Evolutionary conservation across 2,797 vertebrate genomes (phyloP).

Genomic region (Pristis pectinata): DNA sequence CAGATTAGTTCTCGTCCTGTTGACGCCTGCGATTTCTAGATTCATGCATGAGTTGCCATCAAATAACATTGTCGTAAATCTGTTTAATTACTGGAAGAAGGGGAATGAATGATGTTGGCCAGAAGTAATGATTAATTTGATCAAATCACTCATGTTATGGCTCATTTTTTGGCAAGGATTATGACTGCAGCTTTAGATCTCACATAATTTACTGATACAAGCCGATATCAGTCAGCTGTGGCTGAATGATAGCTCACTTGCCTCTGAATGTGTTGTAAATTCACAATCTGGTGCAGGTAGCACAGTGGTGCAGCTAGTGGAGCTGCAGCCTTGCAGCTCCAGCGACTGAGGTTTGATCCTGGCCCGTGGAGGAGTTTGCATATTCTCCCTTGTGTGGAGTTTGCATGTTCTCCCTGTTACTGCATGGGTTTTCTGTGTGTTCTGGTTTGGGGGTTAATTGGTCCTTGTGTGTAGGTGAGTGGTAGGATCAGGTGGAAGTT

Average conservation of each 20-base stretch:
- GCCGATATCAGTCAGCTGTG: not conserved
- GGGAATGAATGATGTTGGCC: not conserved
- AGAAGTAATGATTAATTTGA: conserved; percentile 18
- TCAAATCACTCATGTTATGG: not conserved
- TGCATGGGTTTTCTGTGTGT: no score
- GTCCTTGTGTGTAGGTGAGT: no score
- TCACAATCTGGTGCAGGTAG: not conserved
- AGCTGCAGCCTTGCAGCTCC: no score
- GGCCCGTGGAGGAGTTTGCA: no score
- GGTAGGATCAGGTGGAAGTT: no score
- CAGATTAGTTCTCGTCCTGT: not conserved
- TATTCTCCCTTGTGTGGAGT: no score
- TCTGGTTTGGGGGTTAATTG: no score
- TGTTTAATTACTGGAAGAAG: conserved; percentile 12
- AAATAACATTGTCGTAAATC: not conserved
- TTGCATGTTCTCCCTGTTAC: no score
- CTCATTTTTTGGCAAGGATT: not conserved
- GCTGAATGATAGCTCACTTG: not conserved
- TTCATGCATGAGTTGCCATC: not conserved
- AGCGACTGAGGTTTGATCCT: no score
- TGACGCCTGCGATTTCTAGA: not conserved
- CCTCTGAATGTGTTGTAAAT: not conserved
- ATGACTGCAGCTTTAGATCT: not conserved
- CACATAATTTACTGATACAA: not conserved
- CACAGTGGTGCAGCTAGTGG: no score